Percentiles rank a stretch among this genome's conserved stretches.
Conservation (phyloP, 37 sponge, comb jelly and placozoan species). For the Geodia barretti region DNA sequence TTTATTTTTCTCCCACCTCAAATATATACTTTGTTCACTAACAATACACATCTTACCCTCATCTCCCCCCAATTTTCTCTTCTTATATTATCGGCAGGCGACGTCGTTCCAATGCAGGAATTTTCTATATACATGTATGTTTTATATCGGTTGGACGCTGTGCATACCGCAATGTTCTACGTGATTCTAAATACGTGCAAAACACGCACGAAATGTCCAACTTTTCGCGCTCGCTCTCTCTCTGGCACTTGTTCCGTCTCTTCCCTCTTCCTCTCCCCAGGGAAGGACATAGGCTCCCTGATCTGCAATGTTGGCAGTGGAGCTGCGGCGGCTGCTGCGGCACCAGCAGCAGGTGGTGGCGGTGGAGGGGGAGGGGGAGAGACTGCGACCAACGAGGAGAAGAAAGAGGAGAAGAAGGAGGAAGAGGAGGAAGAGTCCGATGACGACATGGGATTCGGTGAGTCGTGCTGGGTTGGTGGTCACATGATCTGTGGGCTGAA, state of each 20-base stretch:
- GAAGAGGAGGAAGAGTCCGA: slow-evolving; percentile 85
- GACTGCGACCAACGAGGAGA: slow-evolving; percentile 51
- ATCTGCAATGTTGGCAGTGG: slow-evolving; percentile 85
- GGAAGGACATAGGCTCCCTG: slow-evolving; percentile 88
- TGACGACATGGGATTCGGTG: slow-evolving; percentile 99
- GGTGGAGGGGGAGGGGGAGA: slow-evolving; percentile 54
- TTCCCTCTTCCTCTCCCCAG: slow-evolving; percentile 8
- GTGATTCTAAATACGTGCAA: too few relatives aligned
- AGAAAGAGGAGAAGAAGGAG: slow-evolving; percentile 80
- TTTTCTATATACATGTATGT: too few relatives aligned
- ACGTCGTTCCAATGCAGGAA: too few relatives aligned
- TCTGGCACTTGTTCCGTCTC: background rate
- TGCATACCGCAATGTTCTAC: too few relatives aligned
- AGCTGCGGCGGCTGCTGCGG: slow-evolving; percentile 72
- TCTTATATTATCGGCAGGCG: too few relatives aligned
- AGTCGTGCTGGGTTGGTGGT: slow-evolving; percentile 4
- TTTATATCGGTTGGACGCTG: too few relatives aligned
- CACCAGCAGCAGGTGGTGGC: slow-evolving; percentile 64
- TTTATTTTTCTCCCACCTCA: too few relatives aligned
- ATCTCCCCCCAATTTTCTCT: too few relatives aligned
- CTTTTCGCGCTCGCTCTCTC: background rate
- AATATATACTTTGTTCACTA: too few relatives aligned
- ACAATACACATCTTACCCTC: too few relatives aligned
- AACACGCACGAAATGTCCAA: background rate
- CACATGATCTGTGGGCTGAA: too few relatives aligned